Conservation (phyloP, 2,888 invertebrate species). For the Tinea semifulvella region DNA sequence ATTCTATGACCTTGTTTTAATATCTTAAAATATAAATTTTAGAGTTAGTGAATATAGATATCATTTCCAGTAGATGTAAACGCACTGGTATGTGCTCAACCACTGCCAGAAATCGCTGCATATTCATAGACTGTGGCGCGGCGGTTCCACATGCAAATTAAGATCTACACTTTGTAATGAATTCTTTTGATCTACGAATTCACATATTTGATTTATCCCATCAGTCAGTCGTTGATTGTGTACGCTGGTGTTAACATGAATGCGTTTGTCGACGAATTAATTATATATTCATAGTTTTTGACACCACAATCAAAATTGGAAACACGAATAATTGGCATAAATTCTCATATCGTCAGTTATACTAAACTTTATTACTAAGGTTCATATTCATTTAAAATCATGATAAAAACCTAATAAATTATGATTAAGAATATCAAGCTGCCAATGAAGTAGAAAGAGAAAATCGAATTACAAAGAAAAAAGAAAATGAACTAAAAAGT, state of each 20-base stretch:
- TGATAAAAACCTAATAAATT: background rate
- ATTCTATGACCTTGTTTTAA: no score
- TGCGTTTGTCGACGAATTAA: slow-evolving; percentile 23
- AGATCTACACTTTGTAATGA: slow-evolving; percentile 67
- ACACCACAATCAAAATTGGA: background rate
- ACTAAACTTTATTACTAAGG: background rate
- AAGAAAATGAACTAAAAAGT: slow-evolving; percentile 40
- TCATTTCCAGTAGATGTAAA: slow-evolving; percentile 10
- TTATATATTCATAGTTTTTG: slow-evolving; percentile 55
- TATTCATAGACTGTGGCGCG: slow-evolving; percentile 47
- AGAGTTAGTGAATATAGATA: background rate
- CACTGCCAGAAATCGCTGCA: slow-evolving; percentile 53
- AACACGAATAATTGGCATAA: background rate
- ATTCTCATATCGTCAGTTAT: background rate
- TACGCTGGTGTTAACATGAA: slow-evolving; percentile 43
- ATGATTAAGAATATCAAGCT: background rate
- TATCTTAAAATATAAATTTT: background rate
- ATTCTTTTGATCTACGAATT: slow-evolving; percentile 67
- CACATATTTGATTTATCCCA: slow-evolving; percentile 66
- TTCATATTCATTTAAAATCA: background rate
- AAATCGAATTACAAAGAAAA: slow-evolving; percentile 1
- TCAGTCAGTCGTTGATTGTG: slow-evolving; percentile 34
- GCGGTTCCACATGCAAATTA: slow-evolving; percentile 63
- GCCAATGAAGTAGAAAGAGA: background rate
- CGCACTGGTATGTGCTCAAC: slow-evolving; percentile 22